Evolutionary conservation across 2,113 vertebrate species (phyloP).

Genomic region (Mandrillus leucophaeus): DNA sequence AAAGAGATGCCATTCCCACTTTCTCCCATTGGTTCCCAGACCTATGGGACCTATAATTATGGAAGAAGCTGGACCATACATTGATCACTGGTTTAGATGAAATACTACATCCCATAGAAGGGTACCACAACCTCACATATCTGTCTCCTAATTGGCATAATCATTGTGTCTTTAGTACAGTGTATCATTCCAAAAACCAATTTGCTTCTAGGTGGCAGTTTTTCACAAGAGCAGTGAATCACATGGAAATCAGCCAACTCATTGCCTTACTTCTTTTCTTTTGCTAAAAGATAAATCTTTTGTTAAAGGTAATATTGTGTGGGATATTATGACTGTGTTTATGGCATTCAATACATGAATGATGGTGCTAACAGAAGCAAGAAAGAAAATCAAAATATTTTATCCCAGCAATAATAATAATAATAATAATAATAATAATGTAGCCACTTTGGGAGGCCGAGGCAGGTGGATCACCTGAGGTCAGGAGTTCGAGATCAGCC

Average conservation of each 20-base stretch:
- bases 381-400: neutral
- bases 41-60: neutral
- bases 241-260: neutral
- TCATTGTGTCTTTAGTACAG: neutral
- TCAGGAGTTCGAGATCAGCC: too few relatives aligned
- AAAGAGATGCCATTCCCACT: neutral
- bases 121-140: neutral
- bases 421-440: neutral
- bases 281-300: neutral
- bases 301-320: neutral
- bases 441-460: neutral
- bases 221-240: slow-evolving; percentile 2
- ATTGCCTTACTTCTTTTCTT: neutral
- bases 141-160: neutral
- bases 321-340: neutral
- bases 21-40: neutral
- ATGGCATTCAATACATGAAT: neutral
- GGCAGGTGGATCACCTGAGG: too few relatives aligned
- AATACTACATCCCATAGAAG: neutral
- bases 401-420: neutral
- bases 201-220: neutral
- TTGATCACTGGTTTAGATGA: neutral
- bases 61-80: neutral
- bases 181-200: neutral
- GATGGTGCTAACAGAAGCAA: neutral